Base-by-base conservation (phyloP, 2,888 invertebrate species). In the Yponomeuta cagnagella region DNA sequence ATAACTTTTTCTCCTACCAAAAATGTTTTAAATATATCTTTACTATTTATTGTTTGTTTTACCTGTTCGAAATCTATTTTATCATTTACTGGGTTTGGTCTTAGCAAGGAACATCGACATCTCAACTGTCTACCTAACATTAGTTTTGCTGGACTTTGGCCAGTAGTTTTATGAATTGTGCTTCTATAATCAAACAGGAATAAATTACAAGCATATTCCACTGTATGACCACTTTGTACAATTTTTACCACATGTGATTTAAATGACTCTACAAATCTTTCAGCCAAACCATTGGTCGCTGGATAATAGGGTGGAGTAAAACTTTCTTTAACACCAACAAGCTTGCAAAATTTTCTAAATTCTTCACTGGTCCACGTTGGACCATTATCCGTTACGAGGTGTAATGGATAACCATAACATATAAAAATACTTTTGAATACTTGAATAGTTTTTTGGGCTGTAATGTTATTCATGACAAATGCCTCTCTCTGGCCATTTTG, bases 11-110 rank as follows among this genome's bases (percentile, higher is more conserved):
- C 64, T 23, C 64, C 64, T 30, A 64, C 31, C 30, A 30, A 30
- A 23, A 64, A 64, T 30, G 64, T 30, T 64, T 64, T 64, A 10
- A 64, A 30, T 31, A 30, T 23, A 64, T 64, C 31, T 64, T 64
- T 64, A 64, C 64, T 64, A 64, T 64, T 64, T 31, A 64, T 64
- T n/a, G 31, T 64, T 64, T 64, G 31, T 64, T 64, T 58, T 58
- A 58, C 2, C 6, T 58, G 52, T 58, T 15, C 52, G 15, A 58
- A 58, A 58, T 58, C 52, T 15, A 58, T 58, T 58, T 58, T 58
- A 58, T 58, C 15, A 58, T 15, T 58, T 58, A 58, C 15, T 58
- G 52, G 52, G 15, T 8, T 58, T 58, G 52, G 52, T 58, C 52
- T 58, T 58, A 58, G 52, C 52, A 58, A 58, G 12, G 52, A 58